phyloP scores from a whole-genome alignment of 2,113 vertebrate species.

The Potamarius usumacintae region DNA sequence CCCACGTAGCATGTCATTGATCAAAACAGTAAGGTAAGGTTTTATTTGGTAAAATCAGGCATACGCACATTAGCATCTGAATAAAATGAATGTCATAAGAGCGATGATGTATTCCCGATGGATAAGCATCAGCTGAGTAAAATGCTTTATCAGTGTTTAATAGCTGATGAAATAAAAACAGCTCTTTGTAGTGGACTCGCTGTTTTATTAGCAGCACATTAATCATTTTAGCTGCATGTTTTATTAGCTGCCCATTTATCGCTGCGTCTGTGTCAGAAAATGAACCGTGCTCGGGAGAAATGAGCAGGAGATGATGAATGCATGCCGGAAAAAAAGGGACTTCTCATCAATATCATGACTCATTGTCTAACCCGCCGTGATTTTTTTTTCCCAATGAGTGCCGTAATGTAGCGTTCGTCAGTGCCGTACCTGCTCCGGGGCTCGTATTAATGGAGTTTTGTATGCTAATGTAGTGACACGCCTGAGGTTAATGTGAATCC shows the following conservation, averaged over 20 bases:
- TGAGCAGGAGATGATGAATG: slow-evolving; percentile 43
- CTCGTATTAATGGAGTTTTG: slow-evolving; percentile 43
- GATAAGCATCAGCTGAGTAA: not conserved
- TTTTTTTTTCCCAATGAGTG: not conserved
- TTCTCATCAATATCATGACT: slow-evolving; percentile 51
- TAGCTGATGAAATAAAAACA: slow-evolving; percentile 8
- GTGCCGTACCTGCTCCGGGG: slow-evolving; percentile 23
- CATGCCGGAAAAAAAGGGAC: slow-evolving; percentile 22
- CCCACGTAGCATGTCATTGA: not conserved
- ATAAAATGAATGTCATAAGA: not conserved
- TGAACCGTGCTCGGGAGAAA: slow-evolving; percentile 16
- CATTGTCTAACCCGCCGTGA: slow-evolving; percentile 42
- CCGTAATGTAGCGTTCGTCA: not conserved
- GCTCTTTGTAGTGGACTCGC: not conserved
- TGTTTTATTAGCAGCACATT: slow-evolving; percentile 22
- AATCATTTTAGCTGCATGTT: slow-evolving; percentile 29
- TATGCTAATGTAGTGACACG: slow-evolving; percentile 42
- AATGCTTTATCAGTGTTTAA: slow-evolving; percentile 10
- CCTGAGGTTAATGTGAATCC: slow-evolving; percentile 48
- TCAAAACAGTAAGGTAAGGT: not conserved
- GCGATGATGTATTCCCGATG: not conserved
- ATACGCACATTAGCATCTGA: not conserved
- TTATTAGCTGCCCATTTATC: slow-evolving; percentile 34
- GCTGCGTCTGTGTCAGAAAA: slow-evolving; percentile 33
- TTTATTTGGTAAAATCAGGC: not conserved